Evolutionary conservation across 2,113 vertebrate species (phyloP).

Genomic region (Gopherus flavomarginatus): DNA sequence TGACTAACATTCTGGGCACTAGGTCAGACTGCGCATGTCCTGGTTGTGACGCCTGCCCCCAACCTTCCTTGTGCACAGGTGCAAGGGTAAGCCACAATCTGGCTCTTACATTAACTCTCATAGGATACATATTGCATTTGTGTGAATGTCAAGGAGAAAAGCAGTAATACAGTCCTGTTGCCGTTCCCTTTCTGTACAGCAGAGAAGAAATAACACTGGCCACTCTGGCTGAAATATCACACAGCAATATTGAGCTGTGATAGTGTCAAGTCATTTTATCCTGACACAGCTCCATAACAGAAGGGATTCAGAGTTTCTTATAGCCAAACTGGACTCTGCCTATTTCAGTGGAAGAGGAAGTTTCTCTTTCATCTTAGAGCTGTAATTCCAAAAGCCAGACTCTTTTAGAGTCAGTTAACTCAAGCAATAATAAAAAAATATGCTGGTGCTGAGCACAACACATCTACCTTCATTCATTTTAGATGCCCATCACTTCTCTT

Average conservation of each 20-base stretch:
- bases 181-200: neutral
- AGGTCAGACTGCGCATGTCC: neutral
- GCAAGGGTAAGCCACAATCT: neutral
- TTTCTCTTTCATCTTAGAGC: neutral
- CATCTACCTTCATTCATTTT: neutral
- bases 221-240: neutral
- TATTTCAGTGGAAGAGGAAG: neutral
- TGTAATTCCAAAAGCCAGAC: neutral
- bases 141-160: neutral
- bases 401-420: neutral
- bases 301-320: neutral
- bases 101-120: neutral
- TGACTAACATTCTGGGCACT: neutral
- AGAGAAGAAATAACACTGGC: neutral
- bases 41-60: neutral
- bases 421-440: neutral
- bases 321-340: neutral
- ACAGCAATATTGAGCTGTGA: neutral
- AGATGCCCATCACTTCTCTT: neutral
- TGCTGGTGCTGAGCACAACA: neutral
- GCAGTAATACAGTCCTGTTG: neutral
- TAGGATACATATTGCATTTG: neutral
- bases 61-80: neutral
- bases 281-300: neutral
- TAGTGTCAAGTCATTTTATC: neutral